Evolutionary conservation across 2,888 invertebrate species (phyloP).

Genomic region (Clivina fossor): DNA sequence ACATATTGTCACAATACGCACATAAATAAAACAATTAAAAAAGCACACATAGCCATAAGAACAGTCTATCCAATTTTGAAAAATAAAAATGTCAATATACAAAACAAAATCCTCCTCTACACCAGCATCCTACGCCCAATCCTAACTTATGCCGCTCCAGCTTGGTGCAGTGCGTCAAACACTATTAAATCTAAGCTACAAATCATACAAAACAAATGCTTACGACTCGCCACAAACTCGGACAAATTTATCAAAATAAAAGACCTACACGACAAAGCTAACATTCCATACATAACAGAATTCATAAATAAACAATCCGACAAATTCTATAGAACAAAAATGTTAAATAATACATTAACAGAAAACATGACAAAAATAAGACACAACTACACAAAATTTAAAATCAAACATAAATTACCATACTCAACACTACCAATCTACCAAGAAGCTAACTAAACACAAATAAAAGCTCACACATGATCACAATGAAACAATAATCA

Average conservation of each 20-base stretch:
- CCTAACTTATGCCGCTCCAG: constrained; percentile 41
- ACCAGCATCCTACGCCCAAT: constrained; percentile 39
- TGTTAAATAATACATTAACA: constrained; percentile 21
- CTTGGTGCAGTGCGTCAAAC: constrained; percentile 38
- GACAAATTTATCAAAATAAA: constrained; percentile 4
- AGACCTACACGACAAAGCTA: constrained; percentile 25
- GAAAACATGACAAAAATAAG: constrained; percentile 11
- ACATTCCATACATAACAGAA: constrained; percentile 19
- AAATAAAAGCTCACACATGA: too few relatives aligned
- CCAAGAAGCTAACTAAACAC: too few relatives aligned
- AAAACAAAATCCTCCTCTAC: constrained; percentile 40
- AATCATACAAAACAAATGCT: too few relatives aligned
- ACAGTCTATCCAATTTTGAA: constrained; percentile 28
- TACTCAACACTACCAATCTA: too few relatives aligned
- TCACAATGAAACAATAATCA: too few relatives aligned
- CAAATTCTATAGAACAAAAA: constrained; percentile 26
- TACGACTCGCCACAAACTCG: constrained; percentile 36
- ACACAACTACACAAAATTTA: too few relatives aligned
- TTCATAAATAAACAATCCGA: constrained; percentile 20
- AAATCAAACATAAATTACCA: too few relatives aligned
- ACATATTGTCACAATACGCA: too few relatives aligned
- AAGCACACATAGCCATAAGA: constrained; percentile 28
- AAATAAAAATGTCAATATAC: constrained; percentile 9
- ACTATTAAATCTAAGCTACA: constrained; percentile 35
- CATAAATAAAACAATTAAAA: constrained; percentile 17